Evolutionary conservation across 35 echinoderm and acorn worm genomes (phyloP), one percentile per base, ranked within the genome.

Genomic region (Acanthaster planci): DNA sequence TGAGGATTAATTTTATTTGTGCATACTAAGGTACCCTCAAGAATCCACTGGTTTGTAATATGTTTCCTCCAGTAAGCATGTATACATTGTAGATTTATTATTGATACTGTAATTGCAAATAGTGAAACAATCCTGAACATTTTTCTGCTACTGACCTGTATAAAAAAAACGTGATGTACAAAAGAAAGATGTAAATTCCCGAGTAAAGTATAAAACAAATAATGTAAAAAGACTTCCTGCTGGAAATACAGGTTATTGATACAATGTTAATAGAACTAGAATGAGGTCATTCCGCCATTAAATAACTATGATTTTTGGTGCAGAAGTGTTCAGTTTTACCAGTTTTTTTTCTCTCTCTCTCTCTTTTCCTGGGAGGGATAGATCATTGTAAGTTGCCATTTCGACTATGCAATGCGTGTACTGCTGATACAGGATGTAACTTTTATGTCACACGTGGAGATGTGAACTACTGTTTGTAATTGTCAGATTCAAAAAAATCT

Each of bases 221-320:
- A 72, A 72, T 72, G 64, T 72, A 72, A 72, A 72, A 72, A 72
- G 64, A 72, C 64, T 72, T 72, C 64, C 64, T 72, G 34, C 64
- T 29, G 64, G 64, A 34, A 31, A 30, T 31, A 31, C 64, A 72
- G 64, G 22, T 72, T 59, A 59, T 59, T 72, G 64, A 72, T 29
- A 72, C 30, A 26, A 72, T 72, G 64, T 72, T 72, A 29, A 72
- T 72, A 72, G 64, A n/a, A 59, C 17, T 26, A 29, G 23, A 31
- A 72, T 31, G 64, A 72, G 29, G 64, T 16, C 9, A 29, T 26
- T 31, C 34, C 64, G 14, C 26, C 64, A 35, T 31, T 7, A 72
- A 34, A 34, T 26, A 31, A 34, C 26, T 34, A 27, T 26, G 10
- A 34, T 31, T 72, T 21, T 72, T 72, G 64, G 64, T 34, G 26